Conservation (phyloP, 2,113 vertebrate species). For the Toxostoma redivivum region DNA sequence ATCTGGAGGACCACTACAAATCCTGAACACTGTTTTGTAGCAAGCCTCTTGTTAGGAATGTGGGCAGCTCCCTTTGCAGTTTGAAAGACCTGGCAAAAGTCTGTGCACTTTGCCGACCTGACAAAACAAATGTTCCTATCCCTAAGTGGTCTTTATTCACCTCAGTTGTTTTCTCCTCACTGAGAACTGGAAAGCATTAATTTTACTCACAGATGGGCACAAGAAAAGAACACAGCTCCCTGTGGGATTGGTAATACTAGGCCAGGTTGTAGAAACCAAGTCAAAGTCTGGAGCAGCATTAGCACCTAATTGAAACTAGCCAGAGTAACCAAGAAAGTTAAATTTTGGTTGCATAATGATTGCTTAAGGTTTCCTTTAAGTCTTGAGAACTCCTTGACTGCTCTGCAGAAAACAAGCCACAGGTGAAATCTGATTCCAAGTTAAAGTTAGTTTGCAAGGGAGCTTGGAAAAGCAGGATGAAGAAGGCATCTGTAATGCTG, state of each 20-base stretch:
- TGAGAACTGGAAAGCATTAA: background rate
- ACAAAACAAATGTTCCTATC: background rate
- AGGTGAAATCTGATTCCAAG: background rate
- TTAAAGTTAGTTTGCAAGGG: background rate
- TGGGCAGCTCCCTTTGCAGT: background rate
- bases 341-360: background rate
- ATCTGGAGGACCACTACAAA: background rate
- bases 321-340: background rate
- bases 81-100: no score
- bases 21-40: background rate
- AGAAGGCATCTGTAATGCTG: background rate
- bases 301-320: background rate
- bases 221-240: background rate
- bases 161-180: background rate
- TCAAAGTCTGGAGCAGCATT: background rate
- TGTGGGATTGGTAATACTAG: background rate
- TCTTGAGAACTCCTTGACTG: background rate
- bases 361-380: background rate
- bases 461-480: background rate
- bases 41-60: background rate
- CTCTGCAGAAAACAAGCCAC: background rate
- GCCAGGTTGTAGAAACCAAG: background rate
- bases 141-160: background rate
- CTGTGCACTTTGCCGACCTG: background rate
- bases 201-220: background rate